A percentile compares a stretch with the other conserved stretches of the same genome.
These are phyloP conservation scores for Rotaria macrura DNA, from an alignment of 2,888 invertebrate species.

Conservation along the genomic window DNA sequence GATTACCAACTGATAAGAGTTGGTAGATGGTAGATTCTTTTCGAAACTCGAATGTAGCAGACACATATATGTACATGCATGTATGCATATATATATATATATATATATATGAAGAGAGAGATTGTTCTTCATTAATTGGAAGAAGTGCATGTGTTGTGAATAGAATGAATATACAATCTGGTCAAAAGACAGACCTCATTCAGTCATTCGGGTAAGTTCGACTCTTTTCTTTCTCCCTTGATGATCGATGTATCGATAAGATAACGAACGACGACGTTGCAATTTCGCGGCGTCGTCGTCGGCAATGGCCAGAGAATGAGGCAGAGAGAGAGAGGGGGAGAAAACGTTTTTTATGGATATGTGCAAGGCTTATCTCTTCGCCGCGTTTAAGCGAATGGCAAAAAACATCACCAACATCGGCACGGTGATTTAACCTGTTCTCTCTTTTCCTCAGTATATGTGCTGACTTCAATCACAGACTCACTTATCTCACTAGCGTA, in stretches of 20 bases:
- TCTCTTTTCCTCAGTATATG: not conserved
- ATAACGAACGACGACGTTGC: not conserved
- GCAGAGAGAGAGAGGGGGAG: not conserved
- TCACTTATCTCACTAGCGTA: not conserved
- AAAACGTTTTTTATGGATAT: slow-evolving; percentile 2
- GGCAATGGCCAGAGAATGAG: not conserved
- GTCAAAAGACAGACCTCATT: not conserved
- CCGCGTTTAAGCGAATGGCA: slow-evolving; percentile 1
- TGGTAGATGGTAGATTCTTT: not conserved
- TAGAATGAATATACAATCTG: not conserved
- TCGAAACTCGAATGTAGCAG: not conserved
- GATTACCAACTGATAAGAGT: not conserved
- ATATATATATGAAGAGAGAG: too few relatives aligned
- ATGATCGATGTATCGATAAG: not conserved
- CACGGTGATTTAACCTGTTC: slow-evolving; percentile 1
- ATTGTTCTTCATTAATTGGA: not conserved
- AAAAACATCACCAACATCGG: slow-evolving; percentile 1
- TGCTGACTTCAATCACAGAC: slow-evolving; percentile 1
- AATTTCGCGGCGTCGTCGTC: not conserved
- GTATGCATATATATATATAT: too few relatives aligned
- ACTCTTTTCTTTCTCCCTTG: slow-evolving; percentile 2
- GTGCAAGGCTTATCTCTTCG: not conserved
- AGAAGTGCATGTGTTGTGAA: not conserved
- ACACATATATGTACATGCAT: too few relatives aligned
- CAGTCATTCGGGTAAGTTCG: not conserved